These are phyloP conservation scores for Axinella damicornis DNA, from an alignment of 37 sponge, comb jelly and placozoan species.

Conservation along the genomic window DNA sequence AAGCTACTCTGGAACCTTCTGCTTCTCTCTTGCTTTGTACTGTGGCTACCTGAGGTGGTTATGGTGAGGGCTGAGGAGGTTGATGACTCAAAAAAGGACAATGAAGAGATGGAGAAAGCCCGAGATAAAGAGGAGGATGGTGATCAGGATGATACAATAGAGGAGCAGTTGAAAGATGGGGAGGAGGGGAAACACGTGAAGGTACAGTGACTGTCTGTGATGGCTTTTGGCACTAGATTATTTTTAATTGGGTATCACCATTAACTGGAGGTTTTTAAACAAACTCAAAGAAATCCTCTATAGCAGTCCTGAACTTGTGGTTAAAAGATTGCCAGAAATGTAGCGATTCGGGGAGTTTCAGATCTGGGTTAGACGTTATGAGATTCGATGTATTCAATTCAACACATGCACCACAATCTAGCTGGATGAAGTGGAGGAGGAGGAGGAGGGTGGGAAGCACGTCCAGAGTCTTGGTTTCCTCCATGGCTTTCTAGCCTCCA, in stretches of 20 bases:
- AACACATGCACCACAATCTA: too few species aligned
- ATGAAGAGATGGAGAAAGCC: not conserved
- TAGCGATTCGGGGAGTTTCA: too few species aligned
- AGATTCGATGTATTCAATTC: too few species aligned
- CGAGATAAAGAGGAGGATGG: not conserved
- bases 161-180: not conserved
- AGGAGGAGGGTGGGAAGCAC: not conserved
- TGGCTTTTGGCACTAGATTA: not conserved
- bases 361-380: too few species aligned
- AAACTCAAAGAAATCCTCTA: too few species aligned
- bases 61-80: not conserved
- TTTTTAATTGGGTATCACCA: not conserved
- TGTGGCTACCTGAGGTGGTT: conserved; percentile 1
- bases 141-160: not conserved
- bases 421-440: not conserved
- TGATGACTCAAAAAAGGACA: not conserved
- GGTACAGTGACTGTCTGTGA: not conserved
- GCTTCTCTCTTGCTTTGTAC: not conserved
- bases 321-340: too few species aligned
- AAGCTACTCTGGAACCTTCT: not conserved
- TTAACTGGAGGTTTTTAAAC: too few species aligned
- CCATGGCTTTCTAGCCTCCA: conserved; percentile 85
- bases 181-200: not conserved
- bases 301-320: too few species aligned
- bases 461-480: conserved; percentile 31